These are phyloP conservation scores for Spatula clypeata DNA, from an alignment of 2,797 vertebrate species.

Conservation along the genomic window DNA sequence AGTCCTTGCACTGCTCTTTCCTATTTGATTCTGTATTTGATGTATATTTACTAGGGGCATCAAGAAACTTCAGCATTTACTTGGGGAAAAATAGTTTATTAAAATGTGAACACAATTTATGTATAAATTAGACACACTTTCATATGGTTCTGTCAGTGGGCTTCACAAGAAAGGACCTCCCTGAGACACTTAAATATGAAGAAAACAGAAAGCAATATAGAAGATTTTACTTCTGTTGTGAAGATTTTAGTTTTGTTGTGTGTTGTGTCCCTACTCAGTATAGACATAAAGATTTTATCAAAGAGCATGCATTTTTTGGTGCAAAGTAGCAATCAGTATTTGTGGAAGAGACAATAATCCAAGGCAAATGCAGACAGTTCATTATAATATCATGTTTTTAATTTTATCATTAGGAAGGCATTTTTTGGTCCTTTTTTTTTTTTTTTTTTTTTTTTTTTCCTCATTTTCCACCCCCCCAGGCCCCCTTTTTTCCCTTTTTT, in stretches of 20 bases:
- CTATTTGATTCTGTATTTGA: neutral
- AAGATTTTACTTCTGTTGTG: neutral
- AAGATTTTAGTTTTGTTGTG: neutral
- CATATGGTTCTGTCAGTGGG: neutral
- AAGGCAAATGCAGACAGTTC: neutral
- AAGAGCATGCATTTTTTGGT: neutral
- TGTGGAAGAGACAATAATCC: neutral
- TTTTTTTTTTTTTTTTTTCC: too few relatives aligned
- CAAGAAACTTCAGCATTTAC: neutral
- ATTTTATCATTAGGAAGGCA: neutral
- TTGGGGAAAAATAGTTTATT: neutral
- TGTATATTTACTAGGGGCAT: neutral
- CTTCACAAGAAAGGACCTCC: neutral
- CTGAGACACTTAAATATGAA: neutral
- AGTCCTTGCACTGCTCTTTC: neutral
- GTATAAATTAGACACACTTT: neutral
- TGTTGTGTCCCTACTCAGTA: neutral
- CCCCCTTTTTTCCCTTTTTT: too few relatives aligned
- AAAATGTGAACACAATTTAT: neutral
- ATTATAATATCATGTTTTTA: neutral
- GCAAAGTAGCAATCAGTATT: neutral
- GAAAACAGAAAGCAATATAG: neutral
- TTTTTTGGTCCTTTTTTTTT: neutral
- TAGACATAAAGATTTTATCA: neutral
- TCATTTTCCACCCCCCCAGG: too few relatives aligned